phyloP scores from a whole-genome alignment of 2,888 invertebrate species.

The Pristionchus fissidentatus region DNA sequence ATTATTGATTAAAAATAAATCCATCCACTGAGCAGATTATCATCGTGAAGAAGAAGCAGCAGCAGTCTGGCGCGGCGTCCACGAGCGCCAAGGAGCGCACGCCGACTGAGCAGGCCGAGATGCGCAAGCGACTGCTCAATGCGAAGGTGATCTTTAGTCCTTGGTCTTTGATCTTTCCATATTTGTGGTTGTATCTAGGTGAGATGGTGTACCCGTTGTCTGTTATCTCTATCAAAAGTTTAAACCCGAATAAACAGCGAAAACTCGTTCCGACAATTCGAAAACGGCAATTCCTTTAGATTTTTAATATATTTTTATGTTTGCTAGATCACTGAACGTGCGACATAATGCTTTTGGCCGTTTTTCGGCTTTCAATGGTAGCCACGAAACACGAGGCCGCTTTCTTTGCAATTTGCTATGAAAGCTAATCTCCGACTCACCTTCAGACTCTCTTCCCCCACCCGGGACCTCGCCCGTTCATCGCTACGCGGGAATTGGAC shows the following conservation, averaged over 20 bases:
- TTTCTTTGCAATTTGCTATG: too few species aligned
- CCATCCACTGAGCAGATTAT: neutral
- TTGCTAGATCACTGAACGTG: neutral
- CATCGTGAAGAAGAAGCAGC: neutral
- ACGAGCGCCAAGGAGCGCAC: neutral
- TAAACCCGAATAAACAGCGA: too few species aligned
- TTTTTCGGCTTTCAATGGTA: too few species aligned
- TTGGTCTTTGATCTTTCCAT: neutral
- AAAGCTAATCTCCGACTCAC: too few species aligned
- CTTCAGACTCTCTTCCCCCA: constrained; percentile 3
- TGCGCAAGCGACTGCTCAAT: neutral
- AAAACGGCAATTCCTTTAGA: too few species aligned
- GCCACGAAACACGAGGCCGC: too few species aligned
- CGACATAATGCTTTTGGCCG: too few species aligned
- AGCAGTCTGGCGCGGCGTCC: neutral
- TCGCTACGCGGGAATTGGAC: neutral
- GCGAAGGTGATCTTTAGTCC: constrained; percentile 28
- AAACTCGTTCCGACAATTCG: too few species aligned
- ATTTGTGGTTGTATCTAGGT: too few species aligned
- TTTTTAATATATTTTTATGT: neutral
- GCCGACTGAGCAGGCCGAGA: neutral
- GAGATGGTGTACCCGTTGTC: too few species aligned
- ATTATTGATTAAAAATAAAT: neutral
- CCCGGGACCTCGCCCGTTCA: constrained; percentile 9
- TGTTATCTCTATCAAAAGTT: too few species aligned